Evolutionary conservation across 1,140 invertebrate genomes (phyloP).

Genomic region (Leptinotarsa undecemlineata): DNA sequence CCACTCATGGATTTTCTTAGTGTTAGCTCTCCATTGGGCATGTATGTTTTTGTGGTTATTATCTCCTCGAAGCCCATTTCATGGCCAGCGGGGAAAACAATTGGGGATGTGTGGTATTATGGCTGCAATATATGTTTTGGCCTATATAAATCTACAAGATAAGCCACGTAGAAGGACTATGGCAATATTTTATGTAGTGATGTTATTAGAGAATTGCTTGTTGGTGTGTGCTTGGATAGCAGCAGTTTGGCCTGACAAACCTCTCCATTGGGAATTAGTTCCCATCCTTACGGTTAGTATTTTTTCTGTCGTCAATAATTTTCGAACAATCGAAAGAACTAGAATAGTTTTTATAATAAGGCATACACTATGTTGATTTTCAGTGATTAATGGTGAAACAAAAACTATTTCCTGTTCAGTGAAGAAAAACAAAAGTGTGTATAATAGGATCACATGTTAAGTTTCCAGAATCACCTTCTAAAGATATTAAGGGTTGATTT

Average conservation of each 20-base stretch:
- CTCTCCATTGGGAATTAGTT: constrained; percentile 54
- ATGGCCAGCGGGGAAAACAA: constrained; percentile 71
- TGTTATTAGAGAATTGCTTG: constrained; percentile 85
- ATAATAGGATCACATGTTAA: too few relatives aligned
- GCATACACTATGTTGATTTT: too few relatives aligned
- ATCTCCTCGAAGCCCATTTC: constrained; percentile 81
- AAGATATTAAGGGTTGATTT: too few relatives aligned
- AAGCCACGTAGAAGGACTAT: constrained; percentile 52
- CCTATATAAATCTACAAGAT: constrained; percentile 83
- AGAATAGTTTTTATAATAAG: too few relatives aligned
- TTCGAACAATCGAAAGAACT: too few relatives aligned
- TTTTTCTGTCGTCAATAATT: not conserved
- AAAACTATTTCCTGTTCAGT: too few relatives aligned
- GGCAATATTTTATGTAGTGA: constrained; percentile 87
- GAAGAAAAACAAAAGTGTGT: too few relatives aligned
- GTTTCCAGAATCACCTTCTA: too few relatives aligned
- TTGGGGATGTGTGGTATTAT: constrained; percentile 72
- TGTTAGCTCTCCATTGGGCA: constrained; percentile 72
- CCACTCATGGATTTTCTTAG: constrained; percentile 80
- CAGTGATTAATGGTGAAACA: too few relatives aligned
- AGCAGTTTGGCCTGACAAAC: constrained; percentile 54
- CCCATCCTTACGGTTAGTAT: constrained; percentile 59
- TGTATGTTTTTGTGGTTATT: constrained; percentile 75
- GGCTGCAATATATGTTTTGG: constrained; percentile 72
- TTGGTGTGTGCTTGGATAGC: constrained; percentile 71